Percentiles rank a stretch among this genome's conserved stretches.
These are phyloP conservation scores for Nephrocerus scutellatus DNA, from an alignment of 2,888 invertebrate species.

Conservation along the genomic window DNA sequence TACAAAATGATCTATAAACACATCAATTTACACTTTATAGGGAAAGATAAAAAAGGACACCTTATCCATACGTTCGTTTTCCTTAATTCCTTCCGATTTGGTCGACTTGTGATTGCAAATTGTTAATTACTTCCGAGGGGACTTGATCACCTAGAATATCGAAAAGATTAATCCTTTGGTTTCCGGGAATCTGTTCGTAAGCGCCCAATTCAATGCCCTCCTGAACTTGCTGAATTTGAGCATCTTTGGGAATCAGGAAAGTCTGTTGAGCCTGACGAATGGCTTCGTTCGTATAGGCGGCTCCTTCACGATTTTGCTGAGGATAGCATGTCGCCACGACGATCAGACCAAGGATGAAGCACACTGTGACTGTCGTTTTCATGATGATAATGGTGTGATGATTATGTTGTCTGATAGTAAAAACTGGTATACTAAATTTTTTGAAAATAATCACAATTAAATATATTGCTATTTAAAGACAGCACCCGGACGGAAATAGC, in stretches of 20 bases:
- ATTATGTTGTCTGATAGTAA: too few relatives aligned
- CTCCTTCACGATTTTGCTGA: constrained; percentile 74
- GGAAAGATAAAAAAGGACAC: too few relatives aligned
- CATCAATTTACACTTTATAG: too few relatives aligned
- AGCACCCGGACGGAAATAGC: too few relatives aligned
- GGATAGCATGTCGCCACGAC: constrained; percentile 28
- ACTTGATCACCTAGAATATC: constrained; percentile 80
- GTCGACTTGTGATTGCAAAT: constrained; percentile 78
- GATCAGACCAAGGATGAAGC: constrained; percentile 29
- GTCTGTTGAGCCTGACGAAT: constrained; percentile 83
- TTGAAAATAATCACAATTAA: too few relatives aligned
- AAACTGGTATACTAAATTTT: too few relatives aligned
- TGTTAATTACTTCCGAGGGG: constrained; percentile 80
- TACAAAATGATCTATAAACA: too few relatives aligned
- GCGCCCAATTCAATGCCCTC: constrained; percentile 81
- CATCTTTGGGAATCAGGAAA: constrained; percentile 76
- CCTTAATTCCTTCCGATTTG: constrained; percentile 64
- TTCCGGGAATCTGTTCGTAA: constrained; percentile 78
- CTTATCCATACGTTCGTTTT: constrained; percentile 6
- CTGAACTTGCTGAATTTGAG: constrained; percentile 79
- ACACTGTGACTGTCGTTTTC: constrained; percentile 25
- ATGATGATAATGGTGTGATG: constrained; percentile 17
- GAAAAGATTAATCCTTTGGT: constrained; percentile 75
- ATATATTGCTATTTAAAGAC: too few relatives aligned
- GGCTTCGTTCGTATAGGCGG: constrained; percentile 76